Evolutionary conservation across 1,140 invertebrate genomes (phyloP), one percentile per base, ranked within the genome.

Genomic region (Drosophila triauraria): DNA sequence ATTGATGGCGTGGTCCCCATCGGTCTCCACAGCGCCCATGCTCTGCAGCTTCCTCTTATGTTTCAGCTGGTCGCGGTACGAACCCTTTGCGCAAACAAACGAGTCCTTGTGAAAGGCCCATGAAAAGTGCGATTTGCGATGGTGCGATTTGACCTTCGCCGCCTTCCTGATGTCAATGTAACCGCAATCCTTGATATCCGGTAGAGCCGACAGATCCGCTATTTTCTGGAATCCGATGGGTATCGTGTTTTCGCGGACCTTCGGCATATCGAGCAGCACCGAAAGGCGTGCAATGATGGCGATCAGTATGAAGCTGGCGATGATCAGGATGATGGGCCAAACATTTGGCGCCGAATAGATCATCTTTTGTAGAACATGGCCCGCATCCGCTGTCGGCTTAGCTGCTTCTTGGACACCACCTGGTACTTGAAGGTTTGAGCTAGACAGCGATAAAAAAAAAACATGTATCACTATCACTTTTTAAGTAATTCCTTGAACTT

Each of bases 341-440:
- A 88, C 46, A 71, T 83, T 92, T 7, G 91, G 80, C 1, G 87
- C 86, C 53, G 88, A 69, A 53, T 90, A 76, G 8, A 86, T 76
- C 67, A 92, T 76, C n/a, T 86, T 92, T 92, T 92, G 32, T 78
- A 91, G 23, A 92, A 65, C 77, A 92, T 86, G 25, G 91, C 91
- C 0, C 78, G 64, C 25, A 78, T 75, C 10, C 87, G 78, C 46
- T 85, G 81, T 3, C 35, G 61, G 17, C 51, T 53, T 12, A 90
- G 43, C 27, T 90, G 47, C 17, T 51, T 90, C 8, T 74, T 63
- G 2, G 86, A 91, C 13, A 85, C 68, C 15, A 90, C 63, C 25
- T 67, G 32, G 53, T 90, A 90, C 44, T 91, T 85, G 5, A 90
- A 91, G 0, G 75, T 77, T 85, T 90, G 85, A 13, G 81, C 85